Evolutionary conservation across 2,113 vertebrate genomes (phyloP), one percentile per base, ranked within the genome.

Genomic region (Trichomycterus rosablanca): DNA sequence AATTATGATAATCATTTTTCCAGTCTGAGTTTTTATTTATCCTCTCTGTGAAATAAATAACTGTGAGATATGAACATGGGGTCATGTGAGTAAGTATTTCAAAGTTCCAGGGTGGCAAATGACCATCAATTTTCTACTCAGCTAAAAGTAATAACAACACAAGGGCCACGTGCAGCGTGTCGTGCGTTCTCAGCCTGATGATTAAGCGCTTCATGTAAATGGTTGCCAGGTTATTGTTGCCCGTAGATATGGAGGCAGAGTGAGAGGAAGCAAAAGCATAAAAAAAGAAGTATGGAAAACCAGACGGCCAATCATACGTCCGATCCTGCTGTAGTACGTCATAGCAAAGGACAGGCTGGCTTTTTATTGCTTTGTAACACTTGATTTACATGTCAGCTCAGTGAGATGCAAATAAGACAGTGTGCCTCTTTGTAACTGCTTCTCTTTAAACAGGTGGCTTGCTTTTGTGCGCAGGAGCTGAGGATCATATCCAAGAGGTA

Each of bases 191-290:
- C n/a, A 67, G 72, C 76, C 39, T 51, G 69, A 70, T 72, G 78
- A 82, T 86, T 83, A 83, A 78, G 73, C 80, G 68, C 71, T 75
- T 73, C 66, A 7, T 83, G 78, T 76, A 80, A 72, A 78, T 70
- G 79, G 88, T 92, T 92, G 88, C 89, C 88, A 86, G 88, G 89
- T 87, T 89, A 86, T 92, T 86, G 87, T 90, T 91, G 86, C 86
- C 79, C 72, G 14, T 75, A 76, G 83, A 77, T 81, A 85, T 82
- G 66, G 70, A 84, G 75, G 55, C 78, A n/a, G n/a, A n/a, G n/a
- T n/a, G 76, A 49, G 51, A 28, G 37, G n/a, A n/a, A n/a, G n/a
- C n/a, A n/a, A n/a, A n/a, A n/a, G n/a, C n/a, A n/a, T n/a, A n/a
- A 53, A 42, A 55, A 67, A 63, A 46, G 32, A 48, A 60, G 40